Base-by-base conservation (phyloP, 2,797 vertebrate species). In the Botia almorhae region DNA sequence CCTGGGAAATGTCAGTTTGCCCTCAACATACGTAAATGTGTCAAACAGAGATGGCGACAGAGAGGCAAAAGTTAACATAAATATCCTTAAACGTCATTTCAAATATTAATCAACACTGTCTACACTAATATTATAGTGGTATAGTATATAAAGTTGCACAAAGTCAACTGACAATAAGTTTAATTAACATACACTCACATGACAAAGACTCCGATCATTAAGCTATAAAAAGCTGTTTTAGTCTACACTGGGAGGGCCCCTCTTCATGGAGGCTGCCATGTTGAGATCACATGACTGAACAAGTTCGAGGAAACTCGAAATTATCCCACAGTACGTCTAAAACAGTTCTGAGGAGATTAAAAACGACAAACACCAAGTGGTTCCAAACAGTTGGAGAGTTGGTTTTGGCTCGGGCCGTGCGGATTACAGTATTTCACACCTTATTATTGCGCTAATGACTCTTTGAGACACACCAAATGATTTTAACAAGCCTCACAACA, bases 401-500 rank as follows among this genome's bases (percentile, higher is more conserved):
- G 56, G 64, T 60, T 77, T 33, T 77, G 53, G 69, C 36, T 63
- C 43, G 33, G 58, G 58, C 39, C 5, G 43, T 58, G 61, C 2
- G 1, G 36, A 80, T 73, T 67, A 67, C 36, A 17, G 70, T 65
- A 53, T 56, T 72, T 72, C 16, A 36, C 51, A 33, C 12, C 21
- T 80, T 67, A 67, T 80, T 65, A 80, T 74, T 46, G 68, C 29
- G 13, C 8, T 36, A 78, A 79, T 71, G 68, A 64, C 77, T 79
- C 69, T 51, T 78, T 51, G 64, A 77, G 75, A 50, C 43, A 69
- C 58, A 80, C 58, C 19, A 14, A 69, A 78, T 69, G 23, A 48
- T 69, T 69, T 78, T 33, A 60, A 56, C 46, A 43, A 21, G 7
- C 53, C 29, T 65, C 65, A 69, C 51, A 80, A 74, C 78, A 56